Evolutionary conservation across 2,888 invertebrate genomes (phyloP).

Genomic region (Corythucha ciliata): DNA sequence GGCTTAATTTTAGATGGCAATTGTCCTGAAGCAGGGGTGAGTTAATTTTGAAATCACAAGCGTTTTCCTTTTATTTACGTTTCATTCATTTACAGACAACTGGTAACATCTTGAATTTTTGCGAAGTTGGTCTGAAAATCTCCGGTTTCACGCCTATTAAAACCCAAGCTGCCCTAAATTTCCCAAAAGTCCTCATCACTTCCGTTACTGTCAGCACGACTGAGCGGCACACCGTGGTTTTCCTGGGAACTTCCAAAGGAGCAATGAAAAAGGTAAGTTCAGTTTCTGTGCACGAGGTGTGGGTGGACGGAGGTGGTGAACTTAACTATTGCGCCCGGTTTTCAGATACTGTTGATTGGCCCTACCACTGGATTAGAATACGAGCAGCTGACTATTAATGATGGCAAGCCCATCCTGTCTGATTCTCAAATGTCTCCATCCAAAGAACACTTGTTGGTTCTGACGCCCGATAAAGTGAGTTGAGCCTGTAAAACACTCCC

Average conservation of each 20-base stretch:
- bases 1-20: constrained; percentile 84
- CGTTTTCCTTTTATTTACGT: background rate
- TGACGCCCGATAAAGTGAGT: constrained; percentile 63
- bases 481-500: background rate
- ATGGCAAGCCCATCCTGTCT: constrained; percentile 67
- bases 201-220: constrained; percentile 81
- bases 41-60: constrained; percentile 35
- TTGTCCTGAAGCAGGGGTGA: constrained; percentile 73
- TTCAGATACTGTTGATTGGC: constrained; percentile 60
- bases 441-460: constrained; percentile 73
- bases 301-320: too few relatives aligned
- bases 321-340: constrained; percentile 34
- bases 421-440: constrained; percentile 78
- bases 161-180: constrained; percentile 64
- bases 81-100: constrained; percentile 50
- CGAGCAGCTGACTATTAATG: constrained; percentile 73
- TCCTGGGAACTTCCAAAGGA: constrained; percentile 82
- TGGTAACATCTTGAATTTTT: constrained; percentile 84
- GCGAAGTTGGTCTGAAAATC: constrained; percentile 84
- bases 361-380: constrained; percentile 64
- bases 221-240: constrained; percentile 85
- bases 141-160: constrained; percentile 79
- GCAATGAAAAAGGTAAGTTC: constrained; percentile 65
- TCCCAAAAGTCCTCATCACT: constrained; percentile 69
- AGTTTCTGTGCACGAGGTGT: background rate